Conservation (phyloP, 1,140 invertebrate genomes). For the Drosophila parabipectinata region DNA sequence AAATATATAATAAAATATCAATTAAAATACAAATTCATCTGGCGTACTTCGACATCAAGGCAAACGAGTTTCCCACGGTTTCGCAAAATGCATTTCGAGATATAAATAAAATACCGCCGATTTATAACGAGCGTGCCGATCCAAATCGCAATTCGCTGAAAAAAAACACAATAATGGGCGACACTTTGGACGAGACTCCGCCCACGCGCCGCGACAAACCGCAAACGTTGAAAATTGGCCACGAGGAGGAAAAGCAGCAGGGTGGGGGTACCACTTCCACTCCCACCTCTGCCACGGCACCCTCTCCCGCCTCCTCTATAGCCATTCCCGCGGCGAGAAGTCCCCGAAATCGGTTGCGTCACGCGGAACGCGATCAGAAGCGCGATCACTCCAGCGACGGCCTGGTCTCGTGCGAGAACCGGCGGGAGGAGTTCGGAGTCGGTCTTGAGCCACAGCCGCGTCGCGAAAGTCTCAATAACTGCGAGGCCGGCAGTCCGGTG, state of each 20-base stretch:
- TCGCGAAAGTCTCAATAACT: constrained; percentile 73
- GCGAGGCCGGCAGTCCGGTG: constrained; percentile 52
- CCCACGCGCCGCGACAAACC: constrained; percentile 75
- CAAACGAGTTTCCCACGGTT: constrained; percentile 29
- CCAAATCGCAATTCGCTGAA: constrained; percentile 12
- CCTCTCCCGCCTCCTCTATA: constrained; percentile 2
- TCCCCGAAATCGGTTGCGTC: constrained; percentile 43
- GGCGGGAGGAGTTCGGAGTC: constrained; percentile 64
- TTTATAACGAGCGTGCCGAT: constrained; percentile 16
- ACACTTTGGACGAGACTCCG: constrained; percentile 63
- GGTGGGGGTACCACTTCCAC: constrained; percentile 12
- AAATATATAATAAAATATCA: constrained; percentile 7
- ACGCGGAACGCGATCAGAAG: constrained; percentile 44
- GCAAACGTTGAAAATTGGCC: constrained; percentile 63
- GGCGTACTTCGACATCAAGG: constrained; percentile 23
- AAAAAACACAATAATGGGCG: constrained; percentile 51
- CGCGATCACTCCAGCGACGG: constrained; percentile 76
- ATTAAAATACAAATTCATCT: constrained; percentile 24
- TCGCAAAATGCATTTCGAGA: constrained; percentile 35
- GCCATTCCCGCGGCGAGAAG: constrained; percentile 36
- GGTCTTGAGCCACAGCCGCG: constrained; percentile 50
- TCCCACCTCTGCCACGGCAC: neutral
- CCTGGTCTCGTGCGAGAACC: constrained; percentile 44
- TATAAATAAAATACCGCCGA: constrained; percentile 23
- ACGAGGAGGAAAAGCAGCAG: constrained; percentile 36